Conservation (phyloP, 2,888 invertebrate genomes). For the Pheosia tremula region DNA sequence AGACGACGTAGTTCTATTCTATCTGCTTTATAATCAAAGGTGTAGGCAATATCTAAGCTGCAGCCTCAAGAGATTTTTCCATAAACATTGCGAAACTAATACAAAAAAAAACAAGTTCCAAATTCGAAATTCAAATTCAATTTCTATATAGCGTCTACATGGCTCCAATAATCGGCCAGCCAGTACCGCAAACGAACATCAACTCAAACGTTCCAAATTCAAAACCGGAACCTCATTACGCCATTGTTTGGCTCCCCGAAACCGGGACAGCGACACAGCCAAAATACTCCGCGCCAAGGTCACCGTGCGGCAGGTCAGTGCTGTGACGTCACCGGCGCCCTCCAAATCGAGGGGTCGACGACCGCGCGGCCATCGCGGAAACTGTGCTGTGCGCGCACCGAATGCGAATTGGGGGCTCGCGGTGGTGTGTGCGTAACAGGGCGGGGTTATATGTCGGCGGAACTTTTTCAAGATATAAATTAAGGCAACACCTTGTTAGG, state of each 20-base stretch:
- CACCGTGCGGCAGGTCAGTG: constrained; percentile 77
- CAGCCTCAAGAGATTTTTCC: too few species aligned
- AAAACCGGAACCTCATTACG: constrained; percentile 6
- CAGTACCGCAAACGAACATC: not conserved
- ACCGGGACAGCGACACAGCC: constrained; percentile 52
- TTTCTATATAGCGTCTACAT: not conserved
- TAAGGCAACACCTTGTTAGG: not conserved
- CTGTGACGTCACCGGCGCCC: constrained; percentile 80
- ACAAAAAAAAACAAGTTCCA: not conserved
- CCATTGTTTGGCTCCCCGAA: constrained; percentile 21
- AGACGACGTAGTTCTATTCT: too few species aligned
- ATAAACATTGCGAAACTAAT: too few species aligned
- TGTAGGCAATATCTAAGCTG: too few species aligned
- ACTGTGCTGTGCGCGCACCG: constrained; percentile 79
- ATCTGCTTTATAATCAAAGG: too few species aligned
- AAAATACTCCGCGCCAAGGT: constrained; percentile 72
- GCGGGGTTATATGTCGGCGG: constrained; percentile 34
- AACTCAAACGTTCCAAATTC: constrained; percentile 6
- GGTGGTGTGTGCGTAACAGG: constrained; percentile 61
- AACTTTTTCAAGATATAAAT: constrained; percentile 4
- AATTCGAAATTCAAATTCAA: constrained; percentile 5
- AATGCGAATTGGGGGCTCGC: constrained; percentile 79
- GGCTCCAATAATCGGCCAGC: not conserved
- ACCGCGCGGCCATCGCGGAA: constrained; percentile 79
- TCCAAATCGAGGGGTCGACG: constrained; percentile 77